Conservation (phyloP, 2,113 vertebrate genomes). For the Orthonyx spaldingii region DNA sequence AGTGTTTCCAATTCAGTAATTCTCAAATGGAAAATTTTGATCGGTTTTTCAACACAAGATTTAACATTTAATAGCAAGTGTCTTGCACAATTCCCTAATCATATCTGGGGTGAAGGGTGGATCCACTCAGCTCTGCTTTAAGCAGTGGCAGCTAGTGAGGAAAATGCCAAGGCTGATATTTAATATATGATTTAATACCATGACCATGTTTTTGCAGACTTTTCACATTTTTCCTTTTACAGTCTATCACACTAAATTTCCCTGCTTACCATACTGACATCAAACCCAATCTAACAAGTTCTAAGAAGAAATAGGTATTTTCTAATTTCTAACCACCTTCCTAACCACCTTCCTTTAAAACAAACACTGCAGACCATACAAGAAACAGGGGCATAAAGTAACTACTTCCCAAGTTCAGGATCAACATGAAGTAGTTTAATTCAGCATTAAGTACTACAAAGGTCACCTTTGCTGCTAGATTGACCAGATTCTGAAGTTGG, state of each 20-base stretch:
- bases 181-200: background rate
- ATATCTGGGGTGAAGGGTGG: background rate
- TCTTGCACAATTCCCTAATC: background rate
- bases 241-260: background rate
- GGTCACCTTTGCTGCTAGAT: background rate
- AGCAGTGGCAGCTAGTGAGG: background rate
- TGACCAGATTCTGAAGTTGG: background rate
- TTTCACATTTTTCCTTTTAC: background rate
- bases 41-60: background rate
- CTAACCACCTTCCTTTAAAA: background rate
- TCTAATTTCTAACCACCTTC: background rate
- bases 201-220: background rate
- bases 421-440: background rate
- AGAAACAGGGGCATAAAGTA: background rate
- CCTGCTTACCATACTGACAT: background rate
- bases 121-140: background rate
- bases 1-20: background rate
- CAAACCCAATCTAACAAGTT: background rate
- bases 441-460: background rate
- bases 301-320: background rate
- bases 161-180: background rate
- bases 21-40: background rate
- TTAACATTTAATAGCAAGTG: background rate
- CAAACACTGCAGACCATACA: background rate
- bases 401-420: background rate